Evolutionary conservation across 2,797 vertebrate species (phyloP).

Genomic region (Pristis pectinata): DNA sequence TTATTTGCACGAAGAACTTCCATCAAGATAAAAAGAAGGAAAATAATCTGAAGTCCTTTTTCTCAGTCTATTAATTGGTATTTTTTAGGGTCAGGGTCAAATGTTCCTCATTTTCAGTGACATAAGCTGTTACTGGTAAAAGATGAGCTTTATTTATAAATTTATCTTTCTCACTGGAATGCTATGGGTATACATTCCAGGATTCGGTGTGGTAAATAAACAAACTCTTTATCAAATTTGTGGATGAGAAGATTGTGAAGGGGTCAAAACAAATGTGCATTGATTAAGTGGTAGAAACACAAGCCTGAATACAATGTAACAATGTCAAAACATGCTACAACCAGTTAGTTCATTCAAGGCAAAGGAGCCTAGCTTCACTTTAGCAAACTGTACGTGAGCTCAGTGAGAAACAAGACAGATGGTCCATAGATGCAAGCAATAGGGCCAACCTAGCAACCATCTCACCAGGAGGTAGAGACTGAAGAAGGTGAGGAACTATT

Average conservation of each 20-base stretch:
- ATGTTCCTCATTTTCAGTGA: neutral
- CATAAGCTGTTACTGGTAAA: neutral
- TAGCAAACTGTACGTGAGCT: no score
- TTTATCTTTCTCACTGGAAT: neutral
- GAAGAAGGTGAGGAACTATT: no score
- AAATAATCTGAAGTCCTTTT: neutral
- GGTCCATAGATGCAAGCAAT: neutral
- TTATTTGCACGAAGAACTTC: neutral
- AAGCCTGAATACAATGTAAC: neutral
- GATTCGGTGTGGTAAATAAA: neutral
- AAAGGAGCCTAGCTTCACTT: neutral
- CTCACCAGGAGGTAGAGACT: neutral
- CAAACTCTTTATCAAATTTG: neutral
- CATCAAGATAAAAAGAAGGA: neutral
- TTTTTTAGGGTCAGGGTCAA: neutral
- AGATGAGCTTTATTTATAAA: neutral
- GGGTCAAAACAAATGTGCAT: neutral
- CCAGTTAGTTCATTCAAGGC: neutral
- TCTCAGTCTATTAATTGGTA: neutral
- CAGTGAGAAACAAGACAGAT: neutral
- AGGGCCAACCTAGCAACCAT: neutral
- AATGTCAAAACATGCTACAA: neutral
- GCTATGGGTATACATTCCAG: neutral
- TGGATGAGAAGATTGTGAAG: neutral
- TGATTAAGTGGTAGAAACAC: neutral